A percentile compares a stretch with the other conserved stretches of the same genome.
Evolutionary conservation across 1,140 invertebrate species (phyloP).

Genomic region (Pseudomyrmex sp.): DNA sequence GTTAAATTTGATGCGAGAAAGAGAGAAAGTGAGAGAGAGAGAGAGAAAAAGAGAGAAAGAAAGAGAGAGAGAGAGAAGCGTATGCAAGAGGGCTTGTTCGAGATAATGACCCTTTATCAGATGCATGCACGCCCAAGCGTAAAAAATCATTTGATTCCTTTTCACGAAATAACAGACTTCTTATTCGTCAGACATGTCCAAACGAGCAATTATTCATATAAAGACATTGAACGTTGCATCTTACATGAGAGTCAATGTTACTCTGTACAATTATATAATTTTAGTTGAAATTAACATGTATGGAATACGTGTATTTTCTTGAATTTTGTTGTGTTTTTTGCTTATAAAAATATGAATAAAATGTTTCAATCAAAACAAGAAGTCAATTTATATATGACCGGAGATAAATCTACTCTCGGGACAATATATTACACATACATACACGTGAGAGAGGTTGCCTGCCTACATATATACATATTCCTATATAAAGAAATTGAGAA

Average conservation of each 20-base stretch:
- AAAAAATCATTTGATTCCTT: conserved; percentile 60
- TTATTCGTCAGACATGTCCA: conserved; percentile 47
- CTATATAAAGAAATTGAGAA: too few relatives aligned
- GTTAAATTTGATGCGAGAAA: conserved; percentile 46
- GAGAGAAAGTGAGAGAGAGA: neutral
- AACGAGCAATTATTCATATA: conserved; percentile 66
- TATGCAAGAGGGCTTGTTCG: neutral
- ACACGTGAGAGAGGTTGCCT: too few relatives aligned
- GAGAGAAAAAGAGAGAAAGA: neutral
- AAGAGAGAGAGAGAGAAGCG: conserved; percentile 21
- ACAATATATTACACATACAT: too few relatives aligned
- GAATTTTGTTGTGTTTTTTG: conserved; percentile 84
- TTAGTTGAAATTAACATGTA: conserved; percentile 82
- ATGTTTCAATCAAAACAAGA: conserved; percentile 75
- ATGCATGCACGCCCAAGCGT: conserved; percentile 58
- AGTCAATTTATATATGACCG: neutral
- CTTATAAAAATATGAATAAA: conserved; percentile 85
- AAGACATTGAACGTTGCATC: conserved; percentile 71
- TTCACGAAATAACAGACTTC: conserved; percentile 57
- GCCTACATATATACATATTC: too few relatives aligned
- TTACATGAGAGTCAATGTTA: conserved; percentile 81
- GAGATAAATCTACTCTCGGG: too few relatives aligned
- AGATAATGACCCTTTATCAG: conserved; percentile 59
- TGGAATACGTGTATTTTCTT: conserved; percentile 82
- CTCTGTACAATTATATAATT: conserved; percentile 80